Conservation (phyloP, 2,797 vertebrate genomes). For the Acipenser transmontanus region DNA sequence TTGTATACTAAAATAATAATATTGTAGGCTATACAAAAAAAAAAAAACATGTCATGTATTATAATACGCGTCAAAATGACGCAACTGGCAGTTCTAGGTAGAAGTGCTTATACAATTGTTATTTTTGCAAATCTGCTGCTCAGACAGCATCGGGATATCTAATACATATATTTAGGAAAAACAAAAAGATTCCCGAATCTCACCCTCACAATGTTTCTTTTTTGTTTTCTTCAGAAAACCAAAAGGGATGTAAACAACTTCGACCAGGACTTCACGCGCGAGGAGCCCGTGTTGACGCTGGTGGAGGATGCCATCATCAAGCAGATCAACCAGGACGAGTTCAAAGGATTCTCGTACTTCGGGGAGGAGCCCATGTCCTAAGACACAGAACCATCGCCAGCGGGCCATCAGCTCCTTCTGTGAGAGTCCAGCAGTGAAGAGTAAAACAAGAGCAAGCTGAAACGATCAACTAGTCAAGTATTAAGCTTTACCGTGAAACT, state of each 20-base stretch:
- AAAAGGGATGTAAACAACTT: conserved; percentile 98
- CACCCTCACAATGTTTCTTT: not conserved
- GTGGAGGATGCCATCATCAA: conserved; percentile 88
- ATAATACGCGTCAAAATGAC: no score
- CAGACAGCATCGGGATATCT: no score
- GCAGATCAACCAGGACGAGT: conserved; percentile 97
- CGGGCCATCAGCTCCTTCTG: not conserved
- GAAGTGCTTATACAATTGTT: no score
- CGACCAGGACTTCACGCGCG: conserved; percentile 95
- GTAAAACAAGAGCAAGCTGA: not conserved
- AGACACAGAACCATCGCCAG: conserved; percentile 26
- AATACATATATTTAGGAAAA: no score
- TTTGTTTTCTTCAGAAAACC: conserved; percentile 82
- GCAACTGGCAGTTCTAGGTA: no score
- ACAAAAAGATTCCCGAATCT: no score
- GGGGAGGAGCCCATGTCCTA: conserved; percentile 79
- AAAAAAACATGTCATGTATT: no score
- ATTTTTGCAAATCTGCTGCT: no score
- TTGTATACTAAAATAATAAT: no score
- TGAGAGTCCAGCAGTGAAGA: conserved; percentile 8
- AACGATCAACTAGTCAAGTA: conserved; percentile 3
- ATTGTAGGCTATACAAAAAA: no score
- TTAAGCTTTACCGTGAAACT: not conserved
- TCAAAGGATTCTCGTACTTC: conserved; percentile 94
- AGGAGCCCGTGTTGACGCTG: conserved; percentile 87